Evolutionary conservation across 2,888 invertebrate species (phyloP), one percentile per base, ranked within the genome.

Genomic region (Augiades crinisus): DNA sequence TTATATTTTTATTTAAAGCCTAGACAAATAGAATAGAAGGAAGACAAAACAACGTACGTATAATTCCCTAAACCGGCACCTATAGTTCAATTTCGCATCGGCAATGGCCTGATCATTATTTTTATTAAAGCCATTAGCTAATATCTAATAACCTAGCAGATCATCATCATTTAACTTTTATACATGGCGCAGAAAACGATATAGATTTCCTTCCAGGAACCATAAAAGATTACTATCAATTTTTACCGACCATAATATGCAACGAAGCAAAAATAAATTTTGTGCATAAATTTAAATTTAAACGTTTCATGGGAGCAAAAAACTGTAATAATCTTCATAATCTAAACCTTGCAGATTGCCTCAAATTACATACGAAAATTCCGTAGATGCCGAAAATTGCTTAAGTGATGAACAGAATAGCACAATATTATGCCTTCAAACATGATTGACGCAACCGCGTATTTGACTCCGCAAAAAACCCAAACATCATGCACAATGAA

Each of bases 401-500:
- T 19, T 17, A 37, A 38, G 10, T 21, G 31, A 21, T 19, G n/a
- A n/a, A 10, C n/a, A 8, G 30, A 47, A 36, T 5, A 10, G 17
- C 13, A 6, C 17, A 13, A 40, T 7, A 8, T 3, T 33, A 14
- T 4, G 14, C 19, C 13, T 31, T 31, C 16, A 40, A 31, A 21
- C n/a, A 21, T 3, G 31, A 47, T 49, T 49, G 47, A 49, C 40
- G 40, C 33, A 49, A 49, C 40, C 47, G 6, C 33, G 21, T 49
- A 12, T 33, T 40, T 49, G 40, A 40, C 40, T 40, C 12, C 3
- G 12, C 47, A 49, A 40, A 40, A 33, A 47, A 40, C 33, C 12
- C n/a, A 22, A 47, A 33, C 40, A 12, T 40, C 40, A 40, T 49
- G 47, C 33, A 49, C 40, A 40, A 49, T 49, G 47, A 49, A 49